These are phyloP conservation scores for Micropoecilia bifurca DNA, from an alignment of 2,797 vertebrate genomes.

Conservation along the genomic window DNA sequence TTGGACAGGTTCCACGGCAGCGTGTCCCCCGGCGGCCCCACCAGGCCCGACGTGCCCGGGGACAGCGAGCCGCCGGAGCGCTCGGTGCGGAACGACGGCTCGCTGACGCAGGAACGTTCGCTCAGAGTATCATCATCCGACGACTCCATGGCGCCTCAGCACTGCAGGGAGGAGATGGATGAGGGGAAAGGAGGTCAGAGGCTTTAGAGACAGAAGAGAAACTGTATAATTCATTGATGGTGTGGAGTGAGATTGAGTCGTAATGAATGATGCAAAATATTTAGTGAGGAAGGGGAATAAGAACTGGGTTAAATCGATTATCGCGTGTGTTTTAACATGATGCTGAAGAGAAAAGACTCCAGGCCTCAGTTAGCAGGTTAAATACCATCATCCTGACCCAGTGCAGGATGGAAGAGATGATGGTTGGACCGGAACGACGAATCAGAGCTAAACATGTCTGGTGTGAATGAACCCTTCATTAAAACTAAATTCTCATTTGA, in stretches of 20 bases:
- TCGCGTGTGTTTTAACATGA: neutral
- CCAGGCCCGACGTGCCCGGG: constrained; percentile 87
- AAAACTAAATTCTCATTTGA: neutral
- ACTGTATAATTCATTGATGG: constrained; percentile 65
- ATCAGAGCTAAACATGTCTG: neutral
- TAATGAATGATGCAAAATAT: constrained; percentile 58
- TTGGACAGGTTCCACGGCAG: constrained; percentile 96
- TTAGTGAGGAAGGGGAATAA: constrained; percentile 1
- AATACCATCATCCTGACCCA: neutral
- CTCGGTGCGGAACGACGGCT: constrained; percentile 93
- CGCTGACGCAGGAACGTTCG: constrained; percentile 92
- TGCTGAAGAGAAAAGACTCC: neutral
- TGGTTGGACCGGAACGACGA: neutral
- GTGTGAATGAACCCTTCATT: neutral
- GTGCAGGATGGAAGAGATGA: neutral
- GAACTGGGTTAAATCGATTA: neutral
- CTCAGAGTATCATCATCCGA: constrained; percentile 97
- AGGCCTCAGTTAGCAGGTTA: neutral
- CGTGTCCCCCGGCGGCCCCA: constrained; percentile 91
- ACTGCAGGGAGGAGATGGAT: constrained; percentile 43
- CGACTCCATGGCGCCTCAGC: constrained; percentile 88
- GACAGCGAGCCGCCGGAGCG: constrained; percentile 93
- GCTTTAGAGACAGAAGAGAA: constrained; percentile 4
- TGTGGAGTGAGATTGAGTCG: constrained; percentile 22
- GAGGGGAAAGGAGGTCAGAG: neutral